These are phyloP conservation scores for Dasypolia templi DNA, from an alignment of 2,888 invertebrate species.

Conservation along the genomic window DNA sequence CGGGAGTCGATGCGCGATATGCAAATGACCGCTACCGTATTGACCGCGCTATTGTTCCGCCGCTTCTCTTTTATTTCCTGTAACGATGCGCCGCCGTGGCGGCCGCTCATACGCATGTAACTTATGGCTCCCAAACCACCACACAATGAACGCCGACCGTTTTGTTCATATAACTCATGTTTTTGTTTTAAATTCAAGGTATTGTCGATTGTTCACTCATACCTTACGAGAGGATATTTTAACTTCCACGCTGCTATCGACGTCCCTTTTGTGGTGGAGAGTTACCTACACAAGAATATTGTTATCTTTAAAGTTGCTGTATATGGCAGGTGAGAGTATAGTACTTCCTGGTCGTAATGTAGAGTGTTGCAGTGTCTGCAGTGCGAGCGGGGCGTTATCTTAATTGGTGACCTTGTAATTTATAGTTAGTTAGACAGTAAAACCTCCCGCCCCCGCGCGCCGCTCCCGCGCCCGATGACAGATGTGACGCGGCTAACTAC, in stretches of 20 bases:
- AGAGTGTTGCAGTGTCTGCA: conserved; percentile 32
- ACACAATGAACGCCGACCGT: conserved; percentile 70
- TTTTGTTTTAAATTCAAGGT: conserved; percentile 68
- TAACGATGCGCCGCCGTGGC: conserved; percentile 55
- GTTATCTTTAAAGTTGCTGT: neutral
- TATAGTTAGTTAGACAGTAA: conserved; percentile 75
- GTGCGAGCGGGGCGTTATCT: conserved; percentile 71
- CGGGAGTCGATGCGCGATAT: conserved; percentile 83
- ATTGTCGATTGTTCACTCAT: conserved; percentile 81
- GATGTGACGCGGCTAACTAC: conserved; percentile 52
- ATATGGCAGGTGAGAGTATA: neutral
- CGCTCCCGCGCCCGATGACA: conserved; percentile 36
- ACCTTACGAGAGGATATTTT: conserved; percentile 66
- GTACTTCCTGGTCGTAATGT: neutral
- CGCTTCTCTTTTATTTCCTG: conserved; percentile 68
- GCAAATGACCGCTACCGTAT: conserved; percentile 85
- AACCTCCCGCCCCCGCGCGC: conserved; percentile 22
- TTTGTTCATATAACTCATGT: conserved; percentile 63
- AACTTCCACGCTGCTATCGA: conserved; percentile 43
- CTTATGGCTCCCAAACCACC: conserved; percentile 45
- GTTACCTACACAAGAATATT: conserved; percentile 6
- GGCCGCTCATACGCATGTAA: conserved; percentile 41
- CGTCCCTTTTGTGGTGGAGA: conserved; percentile 13
- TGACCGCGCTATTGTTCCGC: conserved; percentile 83
- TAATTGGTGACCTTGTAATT: conserved; percentile 80